Base-by-base conservation (phyloP, 2,113 vertebrate species). In the Motacilla tschutschensis region DNA sequence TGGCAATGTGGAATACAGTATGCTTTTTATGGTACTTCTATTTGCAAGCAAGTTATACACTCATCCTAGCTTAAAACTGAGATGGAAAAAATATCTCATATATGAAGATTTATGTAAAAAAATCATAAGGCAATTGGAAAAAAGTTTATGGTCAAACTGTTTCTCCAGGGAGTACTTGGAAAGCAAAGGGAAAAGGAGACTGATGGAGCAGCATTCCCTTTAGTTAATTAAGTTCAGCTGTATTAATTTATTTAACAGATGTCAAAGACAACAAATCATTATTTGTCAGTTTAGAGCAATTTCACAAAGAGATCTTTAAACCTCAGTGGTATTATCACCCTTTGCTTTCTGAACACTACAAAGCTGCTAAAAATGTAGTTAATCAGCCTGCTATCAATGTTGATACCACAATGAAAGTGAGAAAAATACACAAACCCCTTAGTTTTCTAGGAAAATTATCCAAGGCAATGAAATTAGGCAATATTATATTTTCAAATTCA, bases 231-330 rank as follows among this genome's bases (percentile, higher is more conserved):
- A 90, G 60, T 91, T 85, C 85, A 87, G 38, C 70, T 84, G 55
- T 33, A 74, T 71, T 87, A 57, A 83, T 87, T 90, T 89, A 90
- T 85, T 84, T 75, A 83, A 84, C 79, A 94, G 62, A 86, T 64
- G 43, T 92, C 62, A 90, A 79, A 89, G 48, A 91, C 25, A 85
- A 48, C 53, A 83, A 77, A 65, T 28, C 48, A 72, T 40, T 82
- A 94, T 65, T 86, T 90, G n/a, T 60, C 72, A 75, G 60, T 85
- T 87, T 47, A 79, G 29, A 67, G 51, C 41, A 71, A 82, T 54
- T 94, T 74, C 72, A 87, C 44, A 82, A 73, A 79, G 38, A 18
- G 4, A 29, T 81, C n/a, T 82, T 87, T 82, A 93, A 83, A 78
- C 76, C 53, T 79, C 38, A 50, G 53, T 54, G 21, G 62, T 64